Base-by-base conservation (phyloP, 1,140 invertebrate species). In the Drosophila burlai region DNA sequence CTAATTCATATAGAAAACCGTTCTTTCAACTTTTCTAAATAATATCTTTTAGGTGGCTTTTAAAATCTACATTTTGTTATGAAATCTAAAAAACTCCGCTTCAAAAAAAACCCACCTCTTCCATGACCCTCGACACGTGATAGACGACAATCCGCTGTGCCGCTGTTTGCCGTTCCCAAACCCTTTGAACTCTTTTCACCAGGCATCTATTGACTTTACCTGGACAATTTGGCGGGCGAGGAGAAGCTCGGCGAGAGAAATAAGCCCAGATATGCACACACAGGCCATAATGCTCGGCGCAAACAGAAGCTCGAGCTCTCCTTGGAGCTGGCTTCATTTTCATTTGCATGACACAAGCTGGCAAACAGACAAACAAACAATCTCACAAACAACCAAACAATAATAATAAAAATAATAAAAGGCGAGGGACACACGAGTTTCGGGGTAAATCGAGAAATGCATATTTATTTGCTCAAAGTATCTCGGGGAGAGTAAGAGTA, bases 381-480 rank as follows among this genome's bases (percentile, higher is more conserved):
- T 29, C 29, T 40, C 46, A 31, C 47, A 62, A 31, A 55, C 34
- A 57, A 43, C 52, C 24, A 73, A 63, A 65, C 29, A 54, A 50
- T 67, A 69, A 76, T 67, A 76, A 54, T 46, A 74, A 24, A 24
- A 24, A 65, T 59, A 82, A 64, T 15, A 38, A 52, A 46, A 61
- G 29, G 68, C 21, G 45, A 43, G 18, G 43, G 34, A n/a, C 21
- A 58, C 21, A 45, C 55, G 55, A 43, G 36, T 58, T 57, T 57
- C 10, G 49, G 49, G 52, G 63, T 64, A 87, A 80, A 81, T 75
- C 52, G 75, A 80, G 83, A 86, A 80, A 79, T 89, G 81, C 85
- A 89, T 87, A 90, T 87, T 89, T 89, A 87, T 87, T 87, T 87
- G 77, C 77, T 43, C 62, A 87, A 87, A 84, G 83, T 87, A 87